These are phyloP conservation scores for Mus caroli DNA, from an alignment of 2,797 vertebrate genomes.

Conservation along the genomic window DNA sequence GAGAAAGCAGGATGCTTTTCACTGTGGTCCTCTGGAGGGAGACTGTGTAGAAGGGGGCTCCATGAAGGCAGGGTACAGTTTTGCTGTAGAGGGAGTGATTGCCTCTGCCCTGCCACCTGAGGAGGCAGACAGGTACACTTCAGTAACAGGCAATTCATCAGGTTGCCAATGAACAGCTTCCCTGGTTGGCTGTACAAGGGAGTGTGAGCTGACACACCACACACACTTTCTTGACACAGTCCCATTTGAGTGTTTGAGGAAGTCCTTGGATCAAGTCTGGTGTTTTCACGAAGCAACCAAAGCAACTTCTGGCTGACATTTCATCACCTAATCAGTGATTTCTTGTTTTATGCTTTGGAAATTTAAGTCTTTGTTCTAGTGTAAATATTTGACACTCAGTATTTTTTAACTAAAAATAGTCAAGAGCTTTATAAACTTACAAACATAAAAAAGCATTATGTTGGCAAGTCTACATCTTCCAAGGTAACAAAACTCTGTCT, in stretches of 20 bases:
- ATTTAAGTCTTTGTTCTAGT: not conserved
- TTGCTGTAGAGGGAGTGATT: not conserved
- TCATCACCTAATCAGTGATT: not conserved
- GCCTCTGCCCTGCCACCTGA: not conserved
- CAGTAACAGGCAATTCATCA: not conserved
- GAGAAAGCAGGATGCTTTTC: not conserved
- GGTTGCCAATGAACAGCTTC: not conserved
- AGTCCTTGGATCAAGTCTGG: fast-evolving
- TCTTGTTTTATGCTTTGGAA: not conserved
- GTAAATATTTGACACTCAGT: not conserved
- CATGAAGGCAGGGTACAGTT: not conserved
- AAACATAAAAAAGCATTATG: not conserved
- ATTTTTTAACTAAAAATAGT: constrained; percentile 18
- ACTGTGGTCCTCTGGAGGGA: not conserved
- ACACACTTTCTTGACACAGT: not conserved
- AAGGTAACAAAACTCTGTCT: not conserved
- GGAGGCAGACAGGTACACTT: not conserved
- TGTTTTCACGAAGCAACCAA: not conserved
- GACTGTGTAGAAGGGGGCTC: fast-evolving
- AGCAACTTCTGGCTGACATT: not conserved
- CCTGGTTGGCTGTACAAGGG: not conserved
- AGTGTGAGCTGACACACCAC: fast-evolving
- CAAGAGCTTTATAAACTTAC: not conserved
- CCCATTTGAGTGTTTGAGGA: not conserved
- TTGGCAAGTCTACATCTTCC: not conserved